These are phyloP conservation scores for Dryas iulia DNA, from an alignment of 1,140 invertebrate species.

Conservation along the genomic window DNA sequence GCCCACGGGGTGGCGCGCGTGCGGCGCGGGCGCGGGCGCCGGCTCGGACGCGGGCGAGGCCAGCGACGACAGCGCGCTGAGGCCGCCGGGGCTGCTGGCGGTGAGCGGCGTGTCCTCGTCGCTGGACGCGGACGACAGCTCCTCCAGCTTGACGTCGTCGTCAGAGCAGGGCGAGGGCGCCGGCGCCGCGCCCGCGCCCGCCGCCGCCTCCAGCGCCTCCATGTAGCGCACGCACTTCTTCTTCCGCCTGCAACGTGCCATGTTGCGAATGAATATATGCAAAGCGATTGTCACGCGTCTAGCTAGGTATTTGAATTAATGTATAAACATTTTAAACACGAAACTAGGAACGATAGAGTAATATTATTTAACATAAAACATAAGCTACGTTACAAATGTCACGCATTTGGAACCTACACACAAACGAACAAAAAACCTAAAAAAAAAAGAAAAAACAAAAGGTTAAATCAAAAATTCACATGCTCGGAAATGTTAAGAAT, in stretches of 20 bases:
- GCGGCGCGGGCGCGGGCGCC: slow-evolving; percentile 75
- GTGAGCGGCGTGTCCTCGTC: slow-evolving; percentile 84
- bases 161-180: slow-evolving; percentile 79
- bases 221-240: slow-evolving; percentile 99
- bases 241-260: slow-evolving; percentile 91
- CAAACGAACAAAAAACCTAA: slow-evolving; percentile 18
- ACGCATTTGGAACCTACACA: slow-evolving; percentile 1
- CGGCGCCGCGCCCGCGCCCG: slow-evolving; percentile 81
- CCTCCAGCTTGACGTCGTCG: slow-evolving; percentile 86
- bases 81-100: slow-evolving; percentile 88
- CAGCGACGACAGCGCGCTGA: slow-evolving; percentile 88
- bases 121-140: slow-evolving; percentile 88
- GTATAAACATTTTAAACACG: not conserved
- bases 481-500: slow-evolving; percentile 26
- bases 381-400: slow-evolving; percentile 12
- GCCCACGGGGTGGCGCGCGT: slow-evolving; percentile 87
- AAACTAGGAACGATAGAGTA: not conserved
- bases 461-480: slow-evolving; percentile 23
- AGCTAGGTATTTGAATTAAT: not conserved
- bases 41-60: slow-evolving; percentile 87
- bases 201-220: slow-evolving; percentile 86
- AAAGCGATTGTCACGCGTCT: not conserved
- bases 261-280: not conserved
- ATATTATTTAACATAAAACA: not conserved
- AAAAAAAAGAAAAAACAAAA: slow-evolving; percentile 11